Conservation (phyloP, 2,797 vertebrate species). For the Ciconia nigra region DNA sequence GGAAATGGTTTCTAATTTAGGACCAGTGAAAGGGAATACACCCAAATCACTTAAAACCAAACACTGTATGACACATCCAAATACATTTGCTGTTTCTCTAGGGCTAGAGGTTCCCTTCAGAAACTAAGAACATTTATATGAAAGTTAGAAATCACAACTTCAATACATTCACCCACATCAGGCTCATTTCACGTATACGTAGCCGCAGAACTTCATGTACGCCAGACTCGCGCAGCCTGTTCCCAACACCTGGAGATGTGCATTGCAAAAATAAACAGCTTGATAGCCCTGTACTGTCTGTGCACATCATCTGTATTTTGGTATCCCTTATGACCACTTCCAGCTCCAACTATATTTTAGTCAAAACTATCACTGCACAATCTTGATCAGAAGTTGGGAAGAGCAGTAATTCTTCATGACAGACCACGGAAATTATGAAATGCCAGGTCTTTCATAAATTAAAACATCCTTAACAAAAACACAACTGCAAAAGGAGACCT, state of each 20-base stretch:
- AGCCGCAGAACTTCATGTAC: neutral
- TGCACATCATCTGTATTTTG: neutral
- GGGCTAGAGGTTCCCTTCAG: neutral
- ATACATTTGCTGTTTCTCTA: neutral
- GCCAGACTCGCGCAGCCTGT: neutral
- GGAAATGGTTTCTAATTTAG: neutral
- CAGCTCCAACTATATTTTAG: neutral
- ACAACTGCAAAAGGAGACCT: neutral
- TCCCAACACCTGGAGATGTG: neutral
- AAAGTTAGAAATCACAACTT: neutral
- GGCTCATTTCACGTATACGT: neutral
- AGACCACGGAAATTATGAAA: neutral
- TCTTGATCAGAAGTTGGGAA: neutral
- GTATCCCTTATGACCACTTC: neutral
- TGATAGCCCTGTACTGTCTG: neutral
- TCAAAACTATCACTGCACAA: neutral
- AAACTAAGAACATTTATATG: neutral
- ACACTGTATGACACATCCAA: neutral
- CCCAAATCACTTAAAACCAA: neutral
- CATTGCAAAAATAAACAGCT: neutral
- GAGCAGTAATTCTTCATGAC: neutral
- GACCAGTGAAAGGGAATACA: neutral
- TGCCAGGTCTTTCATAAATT: neutral
- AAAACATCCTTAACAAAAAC: neutral
- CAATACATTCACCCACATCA: neutral